Evolutionary conservation across 2,113 vertebrate genomes (phyloP), one percentile per base, ranked within the genome.

Genomic region (Oryctolagus cuniculus): DNA sequence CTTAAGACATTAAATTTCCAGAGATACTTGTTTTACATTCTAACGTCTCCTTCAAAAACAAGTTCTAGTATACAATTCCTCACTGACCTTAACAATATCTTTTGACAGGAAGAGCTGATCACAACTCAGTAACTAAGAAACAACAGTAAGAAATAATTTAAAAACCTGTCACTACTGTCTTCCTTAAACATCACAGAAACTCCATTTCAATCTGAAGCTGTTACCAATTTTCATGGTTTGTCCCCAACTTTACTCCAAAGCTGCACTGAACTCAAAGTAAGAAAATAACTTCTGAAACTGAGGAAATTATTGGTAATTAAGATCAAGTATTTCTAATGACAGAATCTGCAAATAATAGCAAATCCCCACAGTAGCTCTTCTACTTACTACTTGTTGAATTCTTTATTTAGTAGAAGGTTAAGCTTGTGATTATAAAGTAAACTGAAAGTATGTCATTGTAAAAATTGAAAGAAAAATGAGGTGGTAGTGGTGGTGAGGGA

Each of bases 221-320:
- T 64, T 27, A 53, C 67, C 51, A 44, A 38, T 73, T 95, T 89
- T 94, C 55, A 87, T 31, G 73, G n/a, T 72, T 53, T 75, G 31
- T 49, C 24, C 9, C 21, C 67, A 61, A 77, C 13, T 91, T 91
- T 82, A 93, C 19, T 87, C 51, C 74, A 77, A 88, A 27, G 38
- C 13, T 29, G 29, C 67, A 92, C 1, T 78, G n/a, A 91, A 85
- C 31, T 90, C 88, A 84, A 74, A 44, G 21, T 22, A 87, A 87
- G 85, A 89, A 94, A 89, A 67, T 82, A 82, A 82, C 70, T 87
- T 77, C 81, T 95, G 84, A 84, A 93, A 82, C 53, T 58, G 88
- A 90, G 25, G 27, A 49, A 83, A 44, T 87, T 78, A 87, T 15
- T 87, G 73, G 19, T 66, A 87, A 82, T 11, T 83, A 95, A 95